phyloP scores from a whole-genome alignment of 2,797 vertebrate species.

The Huso huso region DNA sequence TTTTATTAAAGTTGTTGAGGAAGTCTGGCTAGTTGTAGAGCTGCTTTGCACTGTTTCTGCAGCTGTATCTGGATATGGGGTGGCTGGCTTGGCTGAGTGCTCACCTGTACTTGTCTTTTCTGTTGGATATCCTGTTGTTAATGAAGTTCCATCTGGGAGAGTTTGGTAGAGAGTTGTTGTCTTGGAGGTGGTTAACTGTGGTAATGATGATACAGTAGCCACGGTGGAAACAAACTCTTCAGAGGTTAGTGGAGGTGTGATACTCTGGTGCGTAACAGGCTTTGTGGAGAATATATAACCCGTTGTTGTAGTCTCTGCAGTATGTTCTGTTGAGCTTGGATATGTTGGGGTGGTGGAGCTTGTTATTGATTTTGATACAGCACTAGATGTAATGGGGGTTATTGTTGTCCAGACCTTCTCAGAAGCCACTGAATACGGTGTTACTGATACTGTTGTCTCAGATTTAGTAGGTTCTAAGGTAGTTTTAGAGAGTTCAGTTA shows the following conservation, averaged over 20 bases:
- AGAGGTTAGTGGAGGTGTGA: slow-evolving; percentile 28
- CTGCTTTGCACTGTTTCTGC: slow-evolving; percentile 27
- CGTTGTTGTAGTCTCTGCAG: slow-evolving; percentile 4
- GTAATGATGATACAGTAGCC: slow-evolving; percentile 10
- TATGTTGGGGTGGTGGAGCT: slow-evolving; percentile 2
- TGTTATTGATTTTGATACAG: background rate
- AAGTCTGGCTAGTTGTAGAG: slow-evolving; percentile 18
- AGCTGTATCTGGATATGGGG: slow-evolving; percentile 23
- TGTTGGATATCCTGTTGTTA: slow-evolving; percentile 33
- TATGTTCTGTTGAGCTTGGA: slow-evolving; percentile 21
- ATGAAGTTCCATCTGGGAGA: slow-evolving; percentile 28
- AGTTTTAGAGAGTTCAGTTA: slow-evolving; percentile 19
- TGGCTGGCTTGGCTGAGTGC: slow-evolving; percentile 26
- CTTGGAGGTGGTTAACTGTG: slow-evolving; percentile 18
- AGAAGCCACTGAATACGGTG: background rate
- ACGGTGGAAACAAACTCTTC: slow-evolving; percentile 19
- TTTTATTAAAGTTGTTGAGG: slow-evolving; percentile 23
- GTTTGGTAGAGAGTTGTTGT: slow-evolving; percentile 33
- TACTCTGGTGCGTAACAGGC: slow-evolving; percentile 19
- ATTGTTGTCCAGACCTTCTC: no score
- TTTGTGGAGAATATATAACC: slow-evolving; percentile 27
- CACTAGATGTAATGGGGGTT: slow-evolving; percentile 22
- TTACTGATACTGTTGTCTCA: slow-evolving; percentile 13
- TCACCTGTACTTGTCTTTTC: slow-evolving; percentile 32
- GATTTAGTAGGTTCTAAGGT: slow-evolving; percentile 22